Conservation (phyloP, 2,797 vertebrate genomes). For the Chaetodon trifasciatus region DNA sequence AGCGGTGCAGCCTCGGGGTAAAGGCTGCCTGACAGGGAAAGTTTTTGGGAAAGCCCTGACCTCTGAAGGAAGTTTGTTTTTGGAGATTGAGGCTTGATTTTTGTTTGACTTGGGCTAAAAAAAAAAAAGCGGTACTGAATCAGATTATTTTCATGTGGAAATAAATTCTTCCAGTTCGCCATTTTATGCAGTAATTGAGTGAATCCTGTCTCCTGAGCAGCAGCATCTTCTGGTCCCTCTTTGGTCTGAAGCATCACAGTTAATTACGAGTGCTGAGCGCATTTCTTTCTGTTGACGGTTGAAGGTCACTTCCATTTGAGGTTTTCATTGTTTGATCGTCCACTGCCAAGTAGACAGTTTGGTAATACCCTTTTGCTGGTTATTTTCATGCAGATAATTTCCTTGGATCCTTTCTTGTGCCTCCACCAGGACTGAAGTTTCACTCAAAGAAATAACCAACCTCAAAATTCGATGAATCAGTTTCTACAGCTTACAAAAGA, state of each 20-base stretch:
- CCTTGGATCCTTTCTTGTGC: not conserved
- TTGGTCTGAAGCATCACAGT: not conserved
- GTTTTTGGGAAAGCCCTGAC: not conserved
- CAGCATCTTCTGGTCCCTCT: not conserved
- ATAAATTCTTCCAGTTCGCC: not conserved
- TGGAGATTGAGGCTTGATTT: not conserved
- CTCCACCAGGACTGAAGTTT: not conserved
- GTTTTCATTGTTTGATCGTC: not conserved
- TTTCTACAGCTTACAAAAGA: conserved; percentile 21
- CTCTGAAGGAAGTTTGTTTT: not conserved
- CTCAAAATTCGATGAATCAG: conserved; percentile 5
- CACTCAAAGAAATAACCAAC: conserved; percentile 16
- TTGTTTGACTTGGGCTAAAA: not conserved
- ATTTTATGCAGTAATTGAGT: not conserved
- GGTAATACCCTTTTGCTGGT: not conserved
- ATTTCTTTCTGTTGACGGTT: not conserved
- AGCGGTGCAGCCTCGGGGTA: fast-evolving
- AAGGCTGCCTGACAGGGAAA: not conserved
- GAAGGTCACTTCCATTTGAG: not conserved
- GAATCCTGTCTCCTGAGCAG: not conserved
- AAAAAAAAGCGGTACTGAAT: not conserved
- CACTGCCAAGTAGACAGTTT: not conserved
- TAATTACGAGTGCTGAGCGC: not conserved
- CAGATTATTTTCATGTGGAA: not conserved
- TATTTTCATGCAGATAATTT: not conserved